Base-by-base conservation (phyloP, 2,888 invertebrate species). In the Drosophila setosimentum region DNA sequence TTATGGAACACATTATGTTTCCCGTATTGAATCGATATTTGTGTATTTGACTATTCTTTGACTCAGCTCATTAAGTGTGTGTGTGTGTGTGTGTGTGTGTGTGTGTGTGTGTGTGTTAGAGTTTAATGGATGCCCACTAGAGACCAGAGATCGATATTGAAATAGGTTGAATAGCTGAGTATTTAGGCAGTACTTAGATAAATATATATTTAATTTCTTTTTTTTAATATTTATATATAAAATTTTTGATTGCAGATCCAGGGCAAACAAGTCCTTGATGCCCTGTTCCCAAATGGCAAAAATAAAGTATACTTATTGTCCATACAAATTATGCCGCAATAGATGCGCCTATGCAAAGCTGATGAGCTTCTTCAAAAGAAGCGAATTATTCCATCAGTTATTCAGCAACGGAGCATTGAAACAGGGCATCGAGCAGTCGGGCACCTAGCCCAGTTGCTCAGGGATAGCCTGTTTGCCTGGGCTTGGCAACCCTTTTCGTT, bases 401-500 rank as follows among this genome's bases (percentile, higher is more conserved):
- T 8, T 1, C 7, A 11, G 21, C 21, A n/a, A 40, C 40, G 40
- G 4, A 21, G 45, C 8, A 16, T 16, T 24, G 2, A 35, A 35
- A 35, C 21, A 61, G 63, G 27, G 42, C 24, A 45, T 21, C 16
- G 1, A n/a, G 45, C 27, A 7, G 48, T 63, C 27, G 29, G 49
- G 10, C 27, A 29, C 24, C 16, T 11, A 13, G 13, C 4, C 18
- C 21, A 16, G 42, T 30, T 33, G 33, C 24, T 35, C 29, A 1
- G 3, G 42, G 6, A 48, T n/a, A 13, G 18, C 33, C 40, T 32
- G 7, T 35, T 13, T 11, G 45, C 8, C 27, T 29, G 55, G n/a
- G 53, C 24, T 30, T 69, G 55, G 59, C 59, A 74, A 74, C 53
- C 70, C 71, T 70, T 70, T 70, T 49, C 29, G n/a, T 45, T 64